phyloP scores from a whole-genome alignment of 2,888 invertebrate genomes.

The Lycaena phlaeas region DNA sequence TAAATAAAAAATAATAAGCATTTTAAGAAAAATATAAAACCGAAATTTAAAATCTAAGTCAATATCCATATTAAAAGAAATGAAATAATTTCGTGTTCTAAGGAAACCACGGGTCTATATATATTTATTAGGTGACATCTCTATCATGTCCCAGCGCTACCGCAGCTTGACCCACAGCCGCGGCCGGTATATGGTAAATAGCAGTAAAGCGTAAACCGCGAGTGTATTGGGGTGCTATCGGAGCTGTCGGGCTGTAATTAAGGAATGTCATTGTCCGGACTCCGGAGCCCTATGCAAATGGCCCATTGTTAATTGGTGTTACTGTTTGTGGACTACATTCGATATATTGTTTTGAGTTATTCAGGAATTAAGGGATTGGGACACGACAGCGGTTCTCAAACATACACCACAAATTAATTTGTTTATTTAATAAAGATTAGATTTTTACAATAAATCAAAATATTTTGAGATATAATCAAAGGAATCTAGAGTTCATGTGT shows the following conservation, averaged over 20 bases:
- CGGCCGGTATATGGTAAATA: conserved; percentile 32
- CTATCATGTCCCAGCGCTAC: neutral
- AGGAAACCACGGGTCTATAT: too few relatives aligned
- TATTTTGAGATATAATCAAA: too few relatives aligned
- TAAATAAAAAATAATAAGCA: too few relatives aligned
- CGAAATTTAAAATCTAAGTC: too few relatives aligned
- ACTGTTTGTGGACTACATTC: conserved; percentile 3
- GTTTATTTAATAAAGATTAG: too few relatives aligned
- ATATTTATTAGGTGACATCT: neutral
- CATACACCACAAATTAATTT: too few relatives aligned
- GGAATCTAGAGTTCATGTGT: too few relatives aligned
- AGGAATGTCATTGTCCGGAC: conserved; percentile 19
- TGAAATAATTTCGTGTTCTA: too few relatives aligned
- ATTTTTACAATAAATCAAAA: too few relatives aligned
- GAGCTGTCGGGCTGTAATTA: conserved; percentile 13
- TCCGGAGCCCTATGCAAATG: conserved; percentile 13
- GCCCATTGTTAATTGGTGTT: conserved; percentile 15
- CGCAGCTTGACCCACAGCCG: conserved; percentile 23
- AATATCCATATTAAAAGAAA: too few relatives aligned
- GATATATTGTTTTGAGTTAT: neutral
- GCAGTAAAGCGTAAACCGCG: conserved; percentile 40
- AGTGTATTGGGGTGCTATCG: conserved; percentile 40
- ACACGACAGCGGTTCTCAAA: neutral
- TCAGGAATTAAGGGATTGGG: neutral
- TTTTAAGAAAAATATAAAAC: too few relatives aligned